Percentiles rank a stretch among this genome's conserved stretches.
These are phyloP conservation scores for Athalia circularis DNA, from an alignment of 2,888 invertebrate genomes.

Conservation along the genomic window DNA sequence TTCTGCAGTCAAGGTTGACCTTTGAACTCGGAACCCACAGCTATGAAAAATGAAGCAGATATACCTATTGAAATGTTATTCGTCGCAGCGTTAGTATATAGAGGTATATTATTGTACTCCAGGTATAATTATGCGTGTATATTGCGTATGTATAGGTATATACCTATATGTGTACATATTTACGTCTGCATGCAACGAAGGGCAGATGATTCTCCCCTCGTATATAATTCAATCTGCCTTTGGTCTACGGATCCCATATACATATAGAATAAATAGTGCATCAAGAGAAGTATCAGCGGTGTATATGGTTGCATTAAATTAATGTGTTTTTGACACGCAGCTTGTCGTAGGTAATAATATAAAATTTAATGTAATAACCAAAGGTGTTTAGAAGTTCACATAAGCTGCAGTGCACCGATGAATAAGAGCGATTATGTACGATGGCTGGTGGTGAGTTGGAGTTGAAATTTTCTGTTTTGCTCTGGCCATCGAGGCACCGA, in stretches of 20 bases:
- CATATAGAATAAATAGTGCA: background rate
- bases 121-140: background rate
- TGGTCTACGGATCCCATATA: background rate
- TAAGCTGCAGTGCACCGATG: background rate
- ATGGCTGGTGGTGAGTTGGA: background rate
- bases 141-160: background rate
- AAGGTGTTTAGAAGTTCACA: background rate
- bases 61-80: background rate
- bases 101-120: no score
- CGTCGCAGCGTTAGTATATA: no score
- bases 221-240: slow-evolving; percentile 13
- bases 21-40: background rate
- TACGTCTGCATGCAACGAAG: background rate
- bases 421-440: background rate
- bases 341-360: no score
- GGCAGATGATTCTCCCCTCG: slow-evolving; percentile 11
- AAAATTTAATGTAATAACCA: background rate
- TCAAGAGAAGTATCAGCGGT: background rate
- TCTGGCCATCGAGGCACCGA: background rate
- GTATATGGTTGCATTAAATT: slow-evolving; percentile 21
- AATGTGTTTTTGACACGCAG: slow-evolving; percentile 29
- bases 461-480: background rate
- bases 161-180: no score
- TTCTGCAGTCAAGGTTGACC: background rate
- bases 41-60: background rate